Percentiles rank a stretch among this genome's conserved stretches.
Evolutionary conservation across 2,113 vertebrate species (phyloP).

Genomic region (Phrynosoma blainvillii): DNA sequence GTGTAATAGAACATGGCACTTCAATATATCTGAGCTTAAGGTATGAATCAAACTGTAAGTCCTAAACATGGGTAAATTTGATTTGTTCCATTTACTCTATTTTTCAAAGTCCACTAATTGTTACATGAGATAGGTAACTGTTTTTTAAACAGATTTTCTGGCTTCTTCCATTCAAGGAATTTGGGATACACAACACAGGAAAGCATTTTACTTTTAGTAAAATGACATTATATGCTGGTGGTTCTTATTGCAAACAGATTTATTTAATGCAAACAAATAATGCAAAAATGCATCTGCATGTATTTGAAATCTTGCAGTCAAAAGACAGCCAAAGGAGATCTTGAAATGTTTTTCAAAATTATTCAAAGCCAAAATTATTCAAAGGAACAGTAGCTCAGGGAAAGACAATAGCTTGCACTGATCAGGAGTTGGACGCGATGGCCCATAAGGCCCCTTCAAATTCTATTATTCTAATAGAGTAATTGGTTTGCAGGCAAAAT

Average conservation of each 20-base stretch:
- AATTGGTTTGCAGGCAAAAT: too few relatives aligned
- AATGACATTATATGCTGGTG: not conserved
- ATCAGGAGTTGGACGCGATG: too few relatives aligned
- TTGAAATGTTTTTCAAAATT: too few relatives aligned
- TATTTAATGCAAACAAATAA: not conserved
- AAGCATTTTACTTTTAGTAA: not conserved
- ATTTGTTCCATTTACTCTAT: not conserved
- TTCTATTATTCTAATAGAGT: too few relatives aligned
- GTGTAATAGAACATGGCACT: slow-evolving; percentile 78
- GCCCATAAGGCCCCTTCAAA: too few relatives aligned
- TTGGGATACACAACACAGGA: too few relatives aligned
- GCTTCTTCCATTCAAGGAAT: not conserved
- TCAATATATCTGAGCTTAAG: slow-evolving; percentile 76
- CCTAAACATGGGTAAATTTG: not conserved
- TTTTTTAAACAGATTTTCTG: not conserved
- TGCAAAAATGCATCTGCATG: not conserved
- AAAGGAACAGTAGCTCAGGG: too few relatives aligned
- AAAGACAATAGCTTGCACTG: too few relatives aligned
- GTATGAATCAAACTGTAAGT: slow-evolving; percentile 51
- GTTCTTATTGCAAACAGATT: not conserved
- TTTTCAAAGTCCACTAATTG: not conserved
- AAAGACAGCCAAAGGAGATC: too few relatives aligned
- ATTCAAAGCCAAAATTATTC: too few relatives aligned
- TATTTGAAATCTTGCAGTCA: not conserved
- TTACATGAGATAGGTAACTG: not conserved